Conservation (phyloP, 2,797 vertebrate species). For the Chelmon rostratus region DNA sequence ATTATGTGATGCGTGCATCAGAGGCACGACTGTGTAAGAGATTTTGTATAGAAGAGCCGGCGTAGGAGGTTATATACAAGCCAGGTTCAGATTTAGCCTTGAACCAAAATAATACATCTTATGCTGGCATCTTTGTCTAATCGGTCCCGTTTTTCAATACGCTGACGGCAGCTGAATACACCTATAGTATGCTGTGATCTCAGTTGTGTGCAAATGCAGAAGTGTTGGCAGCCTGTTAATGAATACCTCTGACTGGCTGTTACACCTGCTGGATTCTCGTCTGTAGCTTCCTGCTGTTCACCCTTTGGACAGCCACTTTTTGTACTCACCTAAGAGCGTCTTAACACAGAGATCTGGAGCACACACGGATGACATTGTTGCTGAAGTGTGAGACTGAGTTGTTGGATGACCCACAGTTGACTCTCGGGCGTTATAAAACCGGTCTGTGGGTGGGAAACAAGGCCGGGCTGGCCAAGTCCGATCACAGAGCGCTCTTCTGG, state of each 20-base stretch:
- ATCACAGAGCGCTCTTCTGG: conserved; percentile 38
- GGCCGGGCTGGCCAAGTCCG: conserved; percentile 25
- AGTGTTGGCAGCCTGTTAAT: background rate
- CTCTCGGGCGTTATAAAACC: conserved; percentile 55
- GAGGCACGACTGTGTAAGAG: conserved; percentile 18
- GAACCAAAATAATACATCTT: conserved; percentile 11
- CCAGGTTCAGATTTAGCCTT: conserved; percentile 12
- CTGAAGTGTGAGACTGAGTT: conserved; percentile 39
- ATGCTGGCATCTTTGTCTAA: background rate
- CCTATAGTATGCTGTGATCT: background rate
- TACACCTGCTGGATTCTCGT: conserved; percentile 19
- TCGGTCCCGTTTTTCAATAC: background rate
- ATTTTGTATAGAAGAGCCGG: conserved; percentile 1
- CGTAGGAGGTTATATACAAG: conserved; percentile 33
- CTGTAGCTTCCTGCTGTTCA: background rate
- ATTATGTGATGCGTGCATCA: conserved; percentile 12
- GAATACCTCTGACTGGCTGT: background rate
- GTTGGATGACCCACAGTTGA: conserved; percentile 48
- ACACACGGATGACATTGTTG: conserved; percentile 26
- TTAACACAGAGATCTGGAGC: conserved; percentile 45
- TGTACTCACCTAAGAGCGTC: conserved; percentile 49
- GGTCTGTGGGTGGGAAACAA: conserved; percentile 60
- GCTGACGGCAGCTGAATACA: background rate
- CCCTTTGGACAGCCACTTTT: conserved; percentile 10
- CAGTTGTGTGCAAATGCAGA: background rate